A percentile compares a stretch with the other conserved stretches of the same genome.
Conservation (phyloP, 2,888 invertebrate species). For the Colletes collaris region DNA sequence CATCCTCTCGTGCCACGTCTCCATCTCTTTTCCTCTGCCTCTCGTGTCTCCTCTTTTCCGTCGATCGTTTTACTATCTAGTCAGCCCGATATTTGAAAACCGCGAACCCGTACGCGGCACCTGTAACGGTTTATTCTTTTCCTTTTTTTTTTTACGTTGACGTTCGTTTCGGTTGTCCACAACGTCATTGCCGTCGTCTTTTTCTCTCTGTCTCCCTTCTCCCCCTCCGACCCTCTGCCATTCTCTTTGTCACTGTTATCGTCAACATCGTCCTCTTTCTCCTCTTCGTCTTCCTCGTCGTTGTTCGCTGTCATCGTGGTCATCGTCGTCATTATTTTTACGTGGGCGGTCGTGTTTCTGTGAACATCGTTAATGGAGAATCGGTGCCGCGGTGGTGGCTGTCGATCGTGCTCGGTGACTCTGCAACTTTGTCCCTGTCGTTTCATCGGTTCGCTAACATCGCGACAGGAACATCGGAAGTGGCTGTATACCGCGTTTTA, state of each 20-base stretch:
- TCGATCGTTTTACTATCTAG: slow-evolving; percentile 30
- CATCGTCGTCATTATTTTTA: slow-evolving; percentile 38
- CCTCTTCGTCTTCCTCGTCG: slow-evolving; percentile 20
- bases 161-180: slow-evolving; percentile 41
- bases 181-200: slow-evolving; percentile 50
- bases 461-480: slow-evolving; percentile 43
- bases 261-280: slow-evolving; percentile 4
- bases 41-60: slow-evolving; percentile 34
- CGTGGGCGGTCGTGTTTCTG: slow-evolving; percentile 63
- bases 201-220: neutral
- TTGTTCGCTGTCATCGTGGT: slow-evolving; percentile 11
- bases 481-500: slow-evolving; percentile 33
- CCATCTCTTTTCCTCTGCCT: slow-evolving; percentile 56
- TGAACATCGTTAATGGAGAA: slow-evolving; percentile 74
- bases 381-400: slow-evolving; percentile 68
- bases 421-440: slow-evolving; percentile 73
- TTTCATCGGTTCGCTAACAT: slow-evolving; percentile 36
- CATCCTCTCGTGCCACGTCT: slow-evolving; percentile 73
- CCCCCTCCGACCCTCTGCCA: slow-evolving; percentile 2
- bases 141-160: slow-evolving; percentile 31
- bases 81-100: slow-evolving; percentile 22
- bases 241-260: slow-evolving; percentile 22
- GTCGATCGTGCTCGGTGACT: slow-evolving; percentile 73
- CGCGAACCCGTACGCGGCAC: slow-evolving; percentile 53
- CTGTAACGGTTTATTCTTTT: slow-evolving; percentile 30